Evolutionary conservation across 2,888 invertebrate species (phyloP).

Genomic region (Branchellion lobata): DNA sequence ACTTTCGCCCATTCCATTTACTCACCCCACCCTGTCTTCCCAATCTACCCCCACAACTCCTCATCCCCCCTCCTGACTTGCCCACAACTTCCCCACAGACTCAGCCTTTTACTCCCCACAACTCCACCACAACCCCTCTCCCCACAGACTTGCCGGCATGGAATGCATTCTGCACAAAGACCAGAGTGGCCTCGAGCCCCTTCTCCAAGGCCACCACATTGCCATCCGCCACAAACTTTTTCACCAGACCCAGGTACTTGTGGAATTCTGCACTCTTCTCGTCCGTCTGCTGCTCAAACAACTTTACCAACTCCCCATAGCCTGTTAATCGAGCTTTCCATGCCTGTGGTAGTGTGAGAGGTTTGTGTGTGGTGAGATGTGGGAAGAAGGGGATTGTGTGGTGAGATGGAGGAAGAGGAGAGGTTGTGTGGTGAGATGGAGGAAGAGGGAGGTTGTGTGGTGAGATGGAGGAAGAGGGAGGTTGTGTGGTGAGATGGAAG

Average conservation of each 20-base stretch:
- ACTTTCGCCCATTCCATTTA: too few species aligned
- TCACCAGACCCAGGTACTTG: constrained; percentile 83
- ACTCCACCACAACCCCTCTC: too few species aligned
- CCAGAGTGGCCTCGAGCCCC: constrained; percentile 85
- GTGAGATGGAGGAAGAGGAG: not conserved
- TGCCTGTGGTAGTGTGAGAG: constrained; percentile 64
- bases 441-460: too few species aligned
- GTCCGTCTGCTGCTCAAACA: constrained; percentile 77
- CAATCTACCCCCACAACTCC: too few species aligned
- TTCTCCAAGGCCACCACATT: constrained; percentile 95
- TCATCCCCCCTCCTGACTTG: too few species aligned
- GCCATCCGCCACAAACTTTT: constrained; percentile 89
- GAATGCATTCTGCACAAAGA: constrained; percentile 83
- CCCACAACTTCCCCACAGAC: too few species aligned
- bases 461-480: too few species aligned
- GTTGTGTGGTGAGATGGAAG: too few species aligned
- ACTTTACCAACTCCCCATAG: constrained; percentile 86
- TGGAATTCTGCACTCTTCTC: constrained; percentile 91
- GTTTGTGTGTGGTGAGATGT: not conserved
- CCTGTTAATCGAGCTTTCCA: constrained; percentile 94
- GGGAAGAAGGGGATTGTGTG: not conserved
- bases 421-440: too few species aligned
- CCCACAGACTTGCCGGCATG: constrained; percentile 66
- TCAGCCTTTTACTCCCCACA: too few species aligned
- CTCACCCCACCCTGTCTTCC: too few species aligned